Conservation (phyloP, 2,113 vertebrate genomes). For the Pseudopodoces humilis region DNA sequence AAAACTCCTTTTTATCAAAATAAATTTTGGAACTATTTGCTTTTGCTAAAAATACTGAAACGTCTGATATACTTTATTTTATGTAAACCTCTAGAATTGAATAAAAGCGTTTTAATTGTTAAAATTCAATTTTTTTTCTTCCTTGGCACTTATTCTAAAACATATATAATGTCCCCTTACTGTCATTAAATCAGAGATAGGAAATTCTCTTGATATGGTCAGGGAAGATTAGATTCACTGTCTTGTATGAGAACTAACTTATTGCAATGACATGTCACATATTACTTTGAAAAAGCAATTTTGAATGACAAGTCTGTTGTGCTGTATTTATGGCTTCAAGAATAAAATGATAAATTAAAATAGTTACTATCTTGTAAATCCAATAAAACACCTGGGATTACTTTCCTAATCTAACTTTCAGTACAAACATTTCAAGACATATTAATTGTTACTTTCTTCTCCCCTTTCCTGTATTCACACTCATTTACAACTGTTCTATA, state of each 20-base stretch:
- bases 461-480: neutral
- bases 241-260: neutral
- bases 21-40: neutral
- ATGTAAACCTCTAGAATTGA: neutral
- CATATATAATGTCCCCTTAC: neutral
- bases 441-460: neutral
- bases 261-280: neutral
- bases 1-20: neutral
- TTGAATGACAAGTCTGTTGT: neutral
- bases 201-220: neutral
- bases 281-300: neutral
- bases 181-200: neutral
- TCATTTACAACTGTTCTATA: neutral
- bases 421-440: neutral
- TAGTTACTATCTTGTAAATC: neutral
- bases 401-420: neutral
- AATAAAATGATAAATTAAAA: neutral
- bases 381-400: neutral
- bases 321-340: neutral
- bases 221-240: neutral
- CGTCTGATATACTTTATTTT: neutral
- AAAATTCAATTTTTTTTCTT: neutral
- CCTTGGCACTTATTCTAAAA: neutral
- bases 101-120: neutral
- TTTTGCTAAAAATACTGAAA: neutral